Conservation (phyloP, 2,888 invertebrate species). For the Metallyticus violacea region DNA sequence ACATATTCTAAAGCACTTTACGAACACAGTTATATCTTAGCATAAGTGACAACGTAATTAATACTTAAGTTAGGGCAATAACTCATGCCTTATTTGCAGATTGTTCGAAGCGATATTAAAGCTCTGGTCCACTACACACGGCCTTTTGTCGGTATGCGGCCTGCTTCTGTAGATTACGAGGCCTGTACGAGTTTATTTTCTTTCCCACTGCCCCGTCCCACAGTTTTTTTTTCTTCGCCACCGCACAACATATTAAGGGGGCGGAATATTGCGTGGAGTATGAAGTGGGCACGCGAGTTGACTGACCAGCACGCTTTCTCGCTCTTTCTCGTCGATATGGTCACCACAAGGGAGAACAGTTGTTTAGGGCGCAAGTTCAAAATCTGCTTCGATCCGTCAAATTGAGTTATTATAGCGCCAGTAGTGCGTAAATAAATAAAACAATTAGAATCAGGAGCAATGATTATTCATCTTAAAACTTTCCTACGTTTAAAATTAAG, state of each 20-base stretch:
- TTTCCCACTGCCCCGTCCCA: background rate
- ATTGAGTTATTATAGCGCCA: no score
- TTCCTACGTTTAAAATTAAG: no score
- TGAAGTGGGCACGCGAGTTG: background rate
- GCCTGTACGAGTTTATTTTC: background rate
- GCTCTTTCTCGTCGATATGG: background rate
- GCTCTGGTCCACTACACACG: background rate
- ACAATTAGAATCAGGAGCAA: no score
- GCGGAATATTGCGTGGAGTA: background rate
- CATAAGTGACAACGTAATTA: background rate
- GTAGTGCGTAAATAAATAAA: no score
- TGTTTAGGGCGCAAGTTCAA: background rate
- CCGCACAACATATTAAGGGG: background rate
- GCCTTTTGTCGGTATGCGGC: background rate
- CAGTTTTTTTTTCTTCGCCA: background rate
- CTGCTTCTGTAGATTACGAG: background rate
- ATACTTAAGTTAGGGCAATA: background rate
- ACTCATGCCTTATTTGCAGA: background rate
- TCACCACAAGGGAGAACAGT: background rate
- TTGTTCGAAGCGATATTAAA: background rate
- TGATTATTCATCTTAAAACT: no score
- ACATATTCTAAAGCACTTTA: background rate
- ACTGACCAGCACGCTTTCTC: background rate
- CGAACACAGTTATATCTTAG: background rate
- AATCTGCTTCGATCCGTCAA: no score